Conservation (phyloP, 2,888 invertebrate genomes). For the Dasypogon diadema region DNA sequence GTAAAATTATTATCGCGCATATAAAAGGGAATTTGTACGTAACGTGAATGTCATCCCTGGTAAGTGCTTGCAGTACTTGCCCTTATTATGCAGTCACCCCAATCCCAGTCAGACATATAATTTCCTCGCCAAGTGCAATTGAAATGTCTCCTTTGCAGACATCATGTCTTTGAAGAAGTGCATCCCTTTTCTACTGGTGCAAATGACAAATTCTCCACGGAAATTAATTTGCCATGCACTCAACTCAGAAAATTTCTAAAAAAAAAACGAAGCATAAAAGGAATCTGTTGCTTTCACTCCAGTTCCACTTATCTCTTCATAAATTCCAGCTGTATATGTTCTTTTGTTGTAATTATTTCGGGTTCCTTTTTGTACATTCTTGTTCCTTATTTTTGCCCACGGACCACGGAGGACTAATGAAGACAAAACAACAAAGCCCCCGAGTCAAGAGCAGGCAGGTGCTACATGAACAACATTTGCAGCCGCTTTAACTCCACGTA, state of each 20-base stretch:
- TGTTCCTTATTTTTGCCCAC: background rate
- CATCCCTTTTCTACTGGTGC: constrained; percentile 13
- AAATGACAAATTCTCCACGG: constrained; percentile 30
- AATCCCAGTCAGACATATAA: background rate
- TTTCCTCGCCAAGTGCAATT: background rate
- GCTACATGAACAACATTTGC: constrained; percentile 11
- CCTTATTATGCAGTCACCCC: constrained; percentile 26
- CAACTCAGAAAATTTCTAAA: background rate
- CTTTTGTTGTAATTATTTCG: constrained; percentile 41
- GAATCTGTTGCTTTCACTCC: constrained; percentile 39
- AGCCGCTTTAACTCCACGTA: constrained; percentile 23
- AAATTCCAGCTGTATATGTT: constrained; percentile 29
- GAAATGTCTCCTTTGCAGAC: constrained; percentile 36
- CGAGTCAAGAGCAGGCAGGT: constrained; percentile 18
- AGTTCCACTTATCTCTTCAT: background rate
- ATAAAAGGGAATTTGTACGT: no score
- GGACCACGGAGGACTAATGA: constrained; percentile 22
- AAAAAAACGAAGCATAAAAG: constrained; percentile 1
- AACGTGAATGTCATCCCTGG: no score
- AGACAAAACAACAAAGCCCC: background rate
- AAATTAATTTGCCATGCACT: constrained; percentile 33
- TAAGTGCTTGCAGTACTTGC: background rate
- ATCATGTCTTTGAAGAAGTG: background rate
- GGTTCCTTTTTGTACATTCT: background rate
- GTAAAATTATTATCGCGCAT: no score